These are phyloP conservation scores for Ichneumoninae sp. DNA, from an alignment of 2,888 invertebrate genomes.

Conservation along the genomic window DNA sequence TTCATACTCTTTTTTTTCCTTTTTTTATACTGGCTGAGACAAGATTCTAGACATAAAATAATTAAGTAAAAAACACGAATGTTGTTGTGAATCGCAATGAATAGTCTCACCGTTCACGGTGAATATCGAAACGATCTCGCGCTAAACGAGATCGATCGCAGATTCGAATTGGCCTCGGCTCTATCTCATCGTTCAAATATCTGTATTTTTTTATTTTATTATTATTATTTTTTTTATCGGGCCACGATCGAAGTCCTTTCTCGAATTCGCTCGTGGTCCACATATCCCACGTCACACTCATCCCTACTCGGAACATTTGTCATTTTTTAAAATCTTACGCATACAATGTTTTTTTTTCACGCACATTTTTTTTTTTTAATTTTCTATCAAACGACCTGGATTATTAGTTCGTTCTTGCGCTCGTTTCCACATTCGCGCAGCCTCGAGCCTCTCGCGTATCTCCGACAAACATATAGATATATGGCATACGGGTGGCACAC, in stretches of 20 bases:
- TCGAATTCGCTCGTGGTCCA: constrained; percentile 78
- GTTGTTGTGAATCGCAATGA: constrained; percentile 73
- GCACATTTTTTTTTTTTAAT: constrained; percentile 36
- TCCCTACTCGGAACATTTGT: constrained; percentile 22
- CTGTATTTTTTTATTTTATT: constrained; percentile 16
- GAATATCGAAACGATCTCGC: constrained; percentile 68
- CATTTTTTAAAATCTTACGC: not conserved
- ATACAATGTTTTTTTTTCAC: constrained; percentile 14
- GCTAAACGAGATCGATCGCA: constrained; percentile 71
- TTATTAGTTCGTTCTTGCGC: constrained; percentile 11
- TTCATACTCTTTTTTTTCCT: constrained; percentile 66
- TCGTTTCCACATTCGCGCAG: constrained; percentile 3
- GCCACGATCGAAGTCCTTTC: constrained; percentile 79
- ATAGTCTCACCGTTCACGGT: constrained; percentile 72
- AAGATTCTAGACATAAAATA: constrained; percentile 77
- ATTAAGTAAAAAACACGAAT: constrained; percentile 78
- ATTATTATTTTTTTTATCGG: constrained; percentile 61
- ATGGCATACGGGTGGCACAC: constrained; percentile 4
- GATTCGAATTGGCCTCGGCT: constrained; percentile 73
- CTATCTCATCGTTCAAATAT: constrained; percentile 42
- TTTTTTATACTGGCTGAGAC: constrained; percentile 78
- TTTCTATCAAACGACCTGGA: constrained; percentile 11
- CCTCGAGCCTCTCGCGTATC: not conserved
- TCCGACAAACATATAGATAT: constrained; percentile 6
- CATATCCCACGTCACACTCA: constrained; percentile 42